These are phyloP conservation scores for Lissocephala sabroskyi DNA, from an alignment of 2,888 invertebrate genomes.

Conservation along the genomic window DNA sequence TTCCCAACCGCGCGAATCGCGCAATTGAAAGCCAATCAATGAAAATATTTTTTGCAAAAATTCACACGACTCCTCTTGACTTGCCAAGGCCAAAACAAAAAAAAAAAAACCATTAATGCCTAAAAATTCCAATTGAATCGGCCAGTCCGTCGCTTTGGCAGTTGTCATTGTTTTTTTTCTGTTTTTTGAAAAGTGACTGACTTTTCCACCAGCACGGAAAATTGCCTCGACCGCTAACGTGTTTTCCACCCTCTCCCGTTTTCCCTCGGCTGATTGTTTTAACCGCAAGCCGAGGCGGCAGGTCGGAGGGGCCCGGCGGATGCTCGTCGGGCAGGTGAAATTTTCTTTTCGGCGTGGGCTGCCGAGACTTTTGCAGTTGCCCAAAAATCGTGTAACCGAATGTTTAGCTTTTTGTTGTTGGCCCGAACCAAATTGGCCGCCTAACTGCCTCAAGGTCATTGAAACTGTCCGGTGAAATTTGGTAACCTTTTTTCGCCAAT, in stretches of 20 bases:
- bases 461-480: conserved; percentile 17
- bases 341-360: conserved; percentile 38
- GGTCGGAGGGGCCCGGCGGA: conserved; percentile 12
- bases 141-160: conserved; percentile 6
- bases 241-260: conserved; percentile 28
- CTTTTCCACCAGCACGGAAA: conserved; percentile 30
- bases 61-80: conserved; percentile 31
- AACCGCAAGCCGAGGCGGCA: conserved; percentile 9
- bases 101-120: conserved; percentile 35
- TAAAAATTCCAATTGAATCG: conserved; percentile 30
- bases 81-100: conserved; percentile 9
- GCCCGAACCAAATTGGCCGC: conserved; percentile 19
- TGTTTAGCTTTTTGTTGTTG: conserved; percentile 12
- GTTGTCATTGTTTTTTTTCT: conserved; percentile 13
- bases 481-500: background rate
- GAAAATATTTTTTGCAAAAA: conserved; percentile 6
- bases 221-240: conserved; percentile 24
- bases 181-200: conserved; percentile 32
- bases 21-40: conserved; percentile 7
- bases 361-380: conserved; percentile 9
- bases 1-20: conserved; percentile 1
- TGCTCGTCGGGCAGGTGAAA: conserved; percentile 45
- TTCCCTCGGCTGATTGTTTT: conserved; percentile 26
- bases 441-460: conserved; percentile 51
- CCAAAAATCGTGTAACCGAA: conserved; percentile 14